These are phyloP conservation scores for Sarcophaga carnaria DNA, from an alignment of 2,888 invertebrate genomes.

Conservation along the genomic window DNA sequence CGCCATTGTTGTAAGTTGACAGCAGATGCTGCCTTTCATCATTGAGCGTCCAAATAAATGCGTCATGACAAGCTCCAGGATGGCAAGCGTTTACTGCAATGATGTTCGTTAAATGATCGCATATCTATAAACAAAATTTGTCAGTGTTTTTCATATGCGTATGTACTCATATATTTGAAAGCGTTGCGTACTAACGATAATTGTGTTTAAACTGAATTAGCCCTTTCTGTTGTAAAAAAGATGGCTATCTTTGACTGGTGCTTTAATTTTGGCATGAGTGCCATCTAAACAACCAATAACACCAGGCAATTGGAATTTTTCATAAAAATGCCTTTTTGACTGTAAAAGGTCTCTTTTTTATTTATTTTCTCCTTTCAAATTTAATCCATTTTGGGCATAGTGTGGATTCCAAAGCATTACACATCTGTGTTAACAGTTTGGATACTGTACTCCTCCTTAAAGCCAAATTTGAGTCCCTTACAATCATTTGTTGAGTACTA, in stretches of 20 bases:
- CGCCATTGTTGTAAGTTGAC: background rate
- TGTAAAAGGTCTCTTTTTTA: background rate
- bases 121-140: too few species aligned
- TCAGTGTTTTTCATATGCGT: too few species aligned
- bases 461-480: slow-evolving; percentile 9
- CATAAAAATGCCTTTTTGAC: background rate
- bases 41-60: too few species aligned
- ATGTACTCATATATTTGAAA: background rate
- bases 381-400: slow-evolving; percentile 8
- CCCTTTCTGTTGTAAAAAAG: slow-evolving; percentile 2
- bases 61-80: too few species aligned
- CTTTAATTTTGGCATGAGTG: background rate
- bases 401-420: slow-evolving; percentile 1
- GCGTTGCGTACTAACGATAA: background rate
- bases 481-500: too few species aligned
- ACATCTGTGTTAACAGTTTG: background rate
- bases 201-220: background rate
- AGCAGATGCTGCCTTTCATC: background rate
- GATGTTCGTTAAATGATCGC: too few species aligned
- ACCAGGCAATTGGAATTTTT: background rate
- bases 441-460: slow-evolving; percentile 15
- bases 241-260: background rate
- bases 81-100: too few species aligned
- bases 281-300: background rate
- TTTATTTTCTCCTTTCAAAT: background rate